Percentiles rank a stretch among this genome's conserved stretches.
These are phyloP conservation scores for Pygocentrus nattereri DNA, from an alignment of 2,797 vertebrate genomes.

Conservation along the genomic window DNA sequence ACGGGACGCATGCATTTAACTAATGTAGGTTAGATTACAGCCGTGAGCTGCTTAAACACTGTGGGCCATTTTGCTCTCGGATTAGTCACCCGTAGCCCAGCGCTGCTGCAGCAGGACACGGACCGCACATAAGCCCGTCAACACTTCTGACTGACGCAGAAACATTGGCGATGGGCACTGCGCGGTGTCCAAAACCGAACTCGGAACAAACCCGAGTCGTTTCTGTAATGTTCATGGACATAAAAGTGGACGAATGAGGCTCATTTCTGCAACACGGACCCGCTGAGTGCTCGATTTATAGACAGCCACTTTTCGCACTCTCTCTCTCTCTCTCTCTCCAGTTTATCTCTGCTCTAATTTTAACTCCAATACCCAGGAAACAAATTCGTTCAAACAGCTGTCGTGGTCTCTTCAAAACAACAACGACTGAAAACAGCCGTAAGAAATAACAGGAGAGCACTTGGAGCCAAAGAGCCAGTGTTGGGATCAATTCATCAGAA, in stretches of 20 bases:
- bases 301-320: constrained; percentile 5
- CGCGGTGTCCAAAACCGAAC: neutral
- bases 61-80: constrained; percentile 60
- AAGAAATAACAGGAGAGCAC: neutral
- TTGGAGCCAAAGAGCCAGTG: neutral
- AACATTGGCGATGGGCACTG: neutral
- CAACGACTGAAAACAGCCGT: neutral
- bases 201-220: neutral
- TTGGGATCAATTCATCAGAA: neutral
- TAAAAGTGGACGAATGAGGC: neutral
- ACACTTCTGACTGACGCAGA: constrained; percentile 16
- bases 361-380: too few relatives aligned
- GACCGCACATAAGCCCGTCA: constrained; percentile 37
- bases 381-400: neutral
- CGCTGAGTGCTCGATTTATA: neutral
- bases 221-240: neutral
- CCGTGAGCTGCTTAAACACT: constrained; percentile 28
- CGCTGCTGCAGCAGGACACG: constrained; percentile 64
- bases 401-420: neutral
- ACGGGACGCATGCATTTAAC: constrained; percentile 14
- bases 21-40: neutral
- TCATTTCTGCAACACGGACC: neutral
- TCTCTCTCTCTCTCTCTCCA: neutral
- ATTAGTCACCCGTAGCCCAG: constrained; percentile 69
- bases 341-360: neutral